These are phyloP conservation scores for Butorides virescens DNA, from an alignment of 2,113 vertebrate genomes.

Conservation along the genomic window DNA sequence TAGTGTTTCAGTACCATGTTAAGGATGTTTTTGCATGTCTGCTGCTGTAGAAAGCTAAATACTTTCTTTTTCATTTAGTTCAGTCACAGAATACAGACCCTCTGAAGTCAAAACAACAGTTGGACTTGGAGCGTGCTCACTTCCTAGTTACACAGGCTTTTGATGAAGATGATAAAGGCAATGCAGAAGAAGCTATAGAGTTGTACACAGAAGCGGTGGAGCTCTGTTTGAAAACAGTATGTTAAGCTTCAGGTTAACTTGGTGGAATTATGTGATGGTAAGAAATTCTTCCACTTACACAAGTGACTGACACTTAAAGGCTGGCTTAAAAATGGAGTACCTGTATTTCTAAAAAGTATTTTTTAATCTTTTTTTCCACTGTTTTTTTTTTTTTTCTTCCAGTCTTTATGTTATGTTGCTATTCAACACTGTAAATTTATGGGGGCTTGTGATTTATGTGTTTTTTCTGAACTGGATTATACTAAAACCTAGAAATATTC, in stretches of 20 bases:
- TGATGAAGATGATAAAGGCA: slow-evolving; percentile 94
- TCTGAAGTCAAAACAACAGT: slow-evolving; percentile 91
- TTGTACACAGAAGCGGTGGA: slow-evolving; percentile 96
- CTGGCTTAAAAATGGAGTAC: slow-evolving; percentile 54
- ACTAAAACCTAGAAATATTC: neutral
- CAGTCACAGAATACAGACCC: slow-evolving; percentile 89
- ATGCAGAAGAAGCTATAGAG: slow-evolving; percentile 90
- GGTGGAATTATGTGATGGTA: slow-evolving; percentile 70
- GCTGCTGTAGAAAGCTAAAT: neutral
- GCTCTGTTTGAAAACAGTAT: slow-evolving; percentile 93
- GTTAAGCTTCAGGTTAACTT: slow-evolving; percentile 68
- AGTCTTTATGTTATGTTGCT: neutral
- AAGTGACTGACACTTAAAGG: slow-evolving; percentile 27
- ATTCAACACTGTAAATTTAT: neutral
- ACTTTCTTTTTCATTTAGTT: slow-evolving; percentile 68
- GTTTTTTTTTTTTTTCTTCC: neutral
- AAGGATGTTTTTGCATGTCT: neutral
- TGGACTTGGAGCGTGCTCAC: slow-evolving; percentile 93
- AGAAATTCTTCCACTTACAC: slow-evolving; percentile 59
- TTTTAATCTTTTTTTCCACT: neutral
- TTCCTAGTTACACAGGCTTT: slow-evolving; percentile 98
- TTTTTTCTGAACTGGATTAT: neutral
- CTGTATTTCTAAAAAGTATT: slow-evolving; percentile 16
- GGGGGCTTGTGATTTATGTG: neutral
- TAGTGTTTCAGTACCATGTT: neutral